Evolutionary conservation across 2,888 invertebrate genomes (phyloP), one percentile per base, ranked within the genome.

Genomic region (Drosophila percnosoma): DNA sequence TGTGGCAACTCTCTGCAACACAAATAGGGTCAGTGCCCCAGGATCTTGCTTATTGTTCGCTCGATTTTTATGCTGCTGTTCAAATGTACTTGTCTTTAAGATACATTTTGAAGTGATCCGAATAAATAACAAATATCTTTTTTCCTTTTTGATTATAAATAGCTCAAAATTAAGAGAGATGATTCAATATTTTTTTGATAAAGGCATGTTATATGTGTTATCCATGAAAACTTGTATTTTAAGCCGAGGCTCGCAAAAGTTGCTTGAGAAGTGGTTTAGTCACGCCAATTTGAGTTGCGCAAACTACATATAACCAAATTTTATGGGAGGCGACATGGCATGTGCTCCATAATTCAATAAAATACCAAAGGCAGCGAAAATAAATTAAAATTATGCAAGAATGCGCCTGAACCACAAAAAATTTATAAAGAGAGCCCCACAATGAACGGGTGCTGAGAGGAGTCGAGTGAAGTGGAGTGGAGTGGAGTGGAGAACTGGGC

Each of bases 311-410:
- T 67, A 68, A 67, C 62, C 54, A 66, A 77, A 73, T 68, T 63
- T 34, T 54, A 48, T 27, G 61, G 15, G 21, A 4, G 45, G 63
- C 61, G 18, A 58, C 45, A 48, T 54, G 65, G 40, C 67, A 29
- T 60, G 62, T 69, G 70, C 34, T 38, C 54, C 66, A 70, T 75
- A 66, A 80, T 81, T 78, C 70, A 78, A 80, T 81, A 78, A 78
- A 75, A 73, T 68, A 65, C 61, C 65, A 70, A 71, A 69, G 57
- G 60, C 71, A 52, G n/a, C 55, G 61, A 58, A 80, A 88, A 88
- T 87, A 82, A 87, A 86, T 86, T 83, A 77, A 82, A 83, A 84
- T 84, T 78, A 78, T 78, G 79, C 75, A 75, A 78, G 79, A 86
- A 78, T 75, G 82, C 80, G 68, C 53, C 65, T 54, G 27, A 73